These are phyloP conservation scores for Ophthalmolycus amberensis DNA, from an alignment of 2,113 vertebrate species.

Conservation along the genomic window DNA sequence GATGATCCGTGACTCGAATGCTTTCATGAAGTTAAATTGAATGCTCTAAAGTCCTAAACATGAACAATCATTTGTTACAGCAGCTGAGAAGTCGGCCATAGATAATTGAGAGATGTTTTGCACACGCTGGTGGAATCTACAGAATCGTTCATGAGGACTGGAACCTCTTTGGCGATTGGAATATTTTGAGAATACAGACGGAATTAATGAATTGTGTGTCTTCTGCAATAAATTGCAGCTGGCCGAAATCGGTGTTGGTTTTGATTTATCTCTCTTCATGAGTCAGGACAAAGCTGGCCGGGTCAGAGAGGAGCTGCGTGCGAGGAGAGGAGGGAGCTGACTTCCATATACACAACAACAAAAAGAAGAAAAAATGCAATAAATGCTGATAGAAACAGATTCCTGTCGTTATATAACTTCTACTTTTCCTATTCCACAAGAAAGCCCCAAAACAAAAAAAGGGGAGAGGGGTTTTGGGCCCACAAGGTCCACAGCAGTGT, in stretches of 20 bases:
- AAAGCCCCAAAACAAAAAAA: no score
- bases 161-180: background rate
- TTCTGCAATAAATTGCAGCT: background rate
- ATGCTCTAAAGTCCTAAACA: background rate
- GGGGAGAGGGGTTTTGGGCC: background rate
- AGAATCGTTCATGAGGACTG: background rate
- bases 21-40: background rate
- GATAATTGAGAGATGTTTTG: background rate
- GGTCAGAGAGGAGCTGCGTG: slow-evolving; percentile 65
- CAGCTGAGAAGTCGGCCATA: background rate
- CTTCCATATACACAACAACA: no score
- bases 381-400: background rate
- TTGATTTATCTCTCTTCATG: slow-evolving; percentile 76
- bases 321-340: slow-evolving; percentile 57
- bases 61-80: background rate
- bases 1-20: background rate
- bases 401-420: background rate
- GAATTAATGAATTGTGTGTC: background rate
- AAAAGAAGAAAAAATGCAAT: background rate
- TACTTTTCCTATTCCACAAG: background rate
- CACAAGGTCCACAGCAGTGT: background rate
- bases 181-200: background rate
- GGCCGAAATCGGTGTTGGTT: slow-evolving; percentile 26
- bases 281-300: slow-evolving; percentile 64
- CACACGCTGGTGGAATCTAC: no score